phyloP scores from a whole-genome alignment of 1,140 invertebrate species.

The Leptinotarsa undecemlineata region DNA sequence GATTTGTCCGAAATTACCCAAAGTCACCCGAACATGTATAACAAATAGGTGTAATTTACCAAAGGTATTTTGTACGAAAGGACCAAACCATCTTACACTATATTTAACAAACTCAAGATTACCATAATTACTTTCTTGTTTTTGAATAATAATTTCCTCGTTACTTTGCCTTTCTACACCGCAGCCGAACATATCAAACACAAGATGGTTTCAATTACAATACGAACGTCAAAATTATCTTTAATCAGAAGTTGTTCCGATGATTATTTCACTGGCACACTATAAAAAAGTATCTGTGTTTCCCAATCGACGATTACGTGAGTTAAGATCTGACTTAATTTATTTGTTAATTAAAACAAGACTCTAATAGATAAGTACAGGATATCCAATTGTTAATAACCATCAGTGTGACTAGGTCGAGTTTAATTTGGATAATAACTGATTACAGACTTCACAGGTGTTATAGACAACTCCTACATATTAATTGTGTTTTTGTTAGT shows the following conservation, averaged over 20 bases:
- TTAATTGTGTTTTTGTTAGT: constrained; percentile 1
- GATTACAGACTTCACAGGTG: constrained; percentile 18
- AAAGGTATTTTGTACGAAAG: constrained; percentile 16
- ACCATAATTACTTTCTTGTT: constrained; percentile 19
- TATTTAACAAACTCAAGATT: constrained; percentile 19
- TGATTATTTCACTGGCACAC: constrained; percentile 16
- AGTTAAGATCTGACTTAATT: constrained; percentile 19
- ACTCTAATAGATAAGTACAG: constrained; percentile 22
- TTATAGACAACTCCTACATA: background rate
- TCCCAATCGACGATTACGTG: constrained; percentile 11
- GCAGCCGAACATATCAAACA: constrained; percentile 18
- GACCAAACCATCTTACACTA: constrained; percentile 12
- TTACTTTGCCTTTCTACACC: constrained; percentile 21
- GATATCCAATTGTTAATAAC: constrained; percentile 20
- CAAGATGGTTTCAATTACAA: constrained; percentile 15
- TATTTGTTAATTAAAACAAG: constrained; percentile 26
- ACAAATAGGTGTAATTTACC: constrained; percentile 4
- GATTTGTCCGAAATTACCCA: constrained; percentile 6
- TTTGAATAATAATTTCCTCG: constrained; percentile 24
- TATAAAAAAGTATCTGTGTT: constrained; percentile 10
- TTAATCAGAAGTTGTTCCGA: constrained; percentile 4
- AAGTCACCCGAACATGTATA: constrained; percentile 17
- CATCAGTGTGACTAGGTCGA: constrained; percentile 8
- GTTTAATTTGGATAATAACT: constrained; percentile 22
- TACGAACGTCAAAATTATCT: constrained; percentile 18